These are phyloP conservation scores for Aramus guarauna DNA, from an alignment of 2,113 vertebrate species.

Conservation along the genomic window DNA sequence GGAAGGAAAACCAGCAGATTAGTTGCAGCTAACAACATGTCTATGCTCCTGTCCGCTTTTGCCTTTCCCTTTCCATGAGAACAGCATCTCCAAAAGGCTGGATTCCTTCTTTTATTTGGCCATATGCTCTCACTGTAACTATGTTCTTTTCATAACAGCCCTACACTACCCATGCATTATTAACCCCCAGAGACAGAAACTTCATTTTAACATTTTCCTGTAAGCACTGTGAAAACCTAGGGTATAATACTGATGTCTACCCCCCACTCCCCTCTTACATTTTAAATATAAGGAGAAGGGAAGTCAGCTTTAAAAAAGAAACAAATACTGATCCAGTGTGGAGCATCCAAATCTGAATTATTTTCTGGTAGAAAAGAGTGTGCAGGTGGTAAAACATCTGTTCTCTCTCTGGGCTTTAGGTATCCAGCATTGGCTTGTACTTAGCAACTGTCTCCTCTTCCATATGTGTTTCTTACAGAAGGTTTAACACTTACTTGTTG, in stretches of 20 bases:
- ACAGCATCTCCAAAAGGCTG: background rate
- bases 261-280: fast-evolving
- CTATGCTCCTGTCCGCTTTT: background rate
- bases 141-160: slow-evolving; percentile 35
- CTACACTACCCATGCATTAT: background rate
- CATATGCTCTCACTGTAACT: slow-evolving; percentile 12
- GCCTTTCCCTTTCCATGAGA: background rate
- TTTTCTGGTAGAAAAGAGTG: background rate
- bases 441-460: background rate
- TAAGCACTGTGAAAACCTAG: background rate
- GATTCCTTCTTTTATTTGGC: slow-evolving; percentile 40
- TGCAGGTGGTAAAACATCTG: slow-evolving; percentile 67
- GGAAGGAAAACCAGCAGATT: background rate
- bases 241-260: background rate
- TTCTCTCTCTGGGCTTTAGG: slow-evolving; percentile 50
- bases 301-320: background rate
- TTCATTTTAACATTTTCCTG: slow-evolving; percentile 43
- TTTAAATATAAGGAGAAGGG: background rate
- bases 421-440: slow-evolving; percentile 21
- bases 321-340: background rate
- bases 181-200: slow-evolving; percentile 19
- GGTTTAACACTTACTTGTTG: slow-evolving; percentile 27
- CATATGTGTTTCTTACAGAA: background rate
- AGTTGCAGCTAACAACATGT: background rate
- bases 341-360: slow-evolving; percentile 24